These are phyloP conservation scores for Knipowitschia caucasica DNA, from an alignment of 2,797 vertebrate species.

Conservation along the genomic window DNA sequence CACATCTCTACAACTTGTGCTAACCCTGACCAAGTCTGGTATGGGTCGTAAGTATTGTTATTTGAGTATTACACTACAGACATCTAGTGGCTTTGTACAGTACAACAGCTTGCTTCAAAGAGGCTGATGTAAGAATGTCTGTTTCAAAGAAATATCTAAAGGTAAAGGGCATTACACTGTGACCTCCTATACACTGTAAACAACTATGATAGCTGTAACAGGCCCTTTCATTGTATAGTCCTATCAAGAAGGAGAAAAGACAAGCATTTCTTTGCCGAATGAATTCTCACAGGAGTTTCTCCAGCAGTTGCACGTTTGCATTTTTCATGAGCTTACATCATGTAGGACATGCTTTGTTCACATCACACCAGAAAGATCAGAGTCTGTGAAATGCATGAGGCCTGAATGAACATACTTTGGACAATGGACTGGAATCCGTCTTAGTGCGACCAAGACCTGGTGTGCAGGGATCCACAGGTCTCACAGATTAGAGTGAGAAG, in stretches of 20 bases:
- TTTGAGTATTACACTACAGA: slow-evolving; percentile 53
- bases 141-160: not conserved
- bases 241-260: not conserved
- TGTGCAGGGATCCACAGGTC: too few relatives aligned
- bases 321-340: slow-evolving; percentile 21
- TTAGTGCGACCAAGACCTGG: not conserved
- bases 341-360: slow-evolving; percentile 9
- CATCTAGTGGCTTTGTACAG: slow-evolving; percentile 54
- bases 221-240: not conserved
- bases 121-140: not conserved
- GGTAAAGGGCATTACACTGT: not conserved
- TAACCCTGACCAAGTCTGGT: not conserved
- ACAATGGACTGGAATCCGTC: not conserved
- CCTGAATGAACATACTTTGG: not conserved
- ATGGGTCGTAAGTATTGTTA: not conserved
- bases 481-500: too few relatives aligned
- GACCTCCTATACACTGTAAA: not conserved
- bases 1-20: not conserved
- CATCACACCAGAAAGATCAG: not conserved
- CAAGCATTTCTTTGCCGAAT: not conserved
- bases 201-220: not conserved
- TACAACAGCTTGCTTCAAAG: slow-evolving; percentile 31
- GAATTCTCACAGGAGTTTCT: not conserved
- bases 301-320: not conserved
- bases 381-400: not conserved